Evolutionary conservation across 2,888 invertebrate species (phyloP), one percentile per base, ranked within the genome.

Genomic region (Metacarcinus magister): DNA sequence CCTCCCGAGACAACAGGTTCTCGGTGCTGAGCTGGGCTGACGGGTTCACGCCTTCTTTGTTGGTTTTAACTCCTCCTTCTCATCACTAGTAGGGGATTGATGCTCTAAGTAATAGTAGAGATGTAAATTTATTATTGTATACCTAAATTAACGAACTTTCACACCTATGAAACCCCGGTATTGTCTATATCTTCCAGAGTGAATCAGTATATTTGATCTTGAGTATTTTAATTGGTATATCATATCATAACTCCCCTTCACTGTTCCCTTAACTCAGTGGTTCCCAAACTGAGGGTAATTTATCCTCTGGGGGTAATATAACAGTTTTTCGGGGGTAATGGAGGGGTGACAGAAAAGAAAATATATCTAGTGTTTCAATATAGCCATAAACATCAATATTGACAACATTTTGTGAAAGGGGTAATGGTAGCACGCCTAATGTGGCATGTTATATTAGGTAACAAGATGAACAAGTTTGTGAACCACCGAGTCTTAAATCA

Each of bases 31-130:
- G 39, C 39, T 39, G 39, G 39, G 39, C 39, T 87, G 87, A 87
- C 19, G 87, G 87, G 16, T 87, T 87, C 87, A 87, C 87, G 32
- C 39, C 87, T 16, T 87, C 87, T 48, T 92, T 92, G 60, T 48
- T 92, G 54, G 39, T 23, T 28, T 92, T 48, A 23, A 44, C 54
- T 92, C 19, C n/a, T 92, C 16, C 32, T 48, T 2, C 48, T 44
- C 5, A n/a, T 44, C 44, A 13, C 4, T 92, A 0, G 13, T 32
- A 48, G 16, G 28, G n/a, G 93, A 43, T 19, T 32, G 7, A 39
- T n/a, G 43, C 16, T 93, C 46, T 48, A 10, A 67, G 32, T 75
- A 28, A 75, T 28, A 28, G 10, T 8, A 75, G 0, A 75, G 28
- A 28, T 75, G 5, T 75, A 28, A 75, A 75, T 28, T 7, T 7